phyloP scores from a whole-genome alignment of 2,113 vertebrate species.

The Mirza zaza region DNA sequence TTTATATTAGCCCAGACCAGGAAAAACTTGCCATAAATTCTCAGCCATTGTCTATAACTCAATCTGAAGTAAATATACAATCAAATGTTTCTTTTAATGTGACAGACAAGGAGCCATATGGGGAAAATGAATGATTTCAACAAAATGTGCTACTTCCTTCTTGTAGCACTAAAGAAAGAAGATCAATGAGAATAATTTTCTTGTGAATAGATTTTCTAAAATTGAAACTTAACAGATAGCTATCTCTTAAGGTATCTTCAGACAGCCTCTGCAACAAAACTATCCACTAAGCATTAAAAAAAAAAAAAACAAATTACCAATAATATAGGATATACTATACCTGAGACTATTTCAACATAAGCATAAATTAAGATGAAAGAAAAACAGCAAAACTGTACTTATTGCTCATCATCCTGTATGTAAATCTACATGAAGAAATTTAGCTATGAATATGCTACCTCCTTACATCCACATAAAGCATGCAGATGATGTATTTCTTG shows the following conservation, averaged over 20 bases:
- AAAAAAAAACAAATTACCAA: slow-evolving; percentile 35
- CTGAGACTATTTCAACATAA: background rate
- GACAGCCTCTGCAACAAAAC: background rate
- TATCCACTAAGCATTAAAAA: slow-evolving; percentile 8
- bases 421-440: slow-evolving; percentile 24
- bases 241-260: background rate
- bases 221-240: background rate
- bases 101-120: background rate
- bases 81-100: slow-evolving; percentile 24
- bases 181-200: background rate
- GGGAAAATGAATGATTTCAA: background rate
- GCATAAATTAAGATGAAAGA: slow-evolving; percentile 1
- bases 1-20: background rate
- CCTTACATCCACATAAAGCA: slow-evolving; percentile 36
- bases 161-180: background rate
- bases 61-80: background rate
- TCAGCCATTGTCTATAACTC: background rate
- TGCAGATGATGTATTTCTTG: slow-evolving; percentile 9
- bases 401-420: background rate
- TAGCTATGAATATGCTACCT: slow-evolving; percentile 28
- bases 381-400: background rate
- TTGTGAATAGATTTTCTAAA: background rate
- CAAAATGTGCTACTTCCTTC: background rate
- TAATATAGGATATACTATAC: background rate
- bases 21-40: slow-evolving; percentile 1